Conservation (phyloP, 1,140 invertebrate species). For the Oreohelix idahoensis region DNA sequence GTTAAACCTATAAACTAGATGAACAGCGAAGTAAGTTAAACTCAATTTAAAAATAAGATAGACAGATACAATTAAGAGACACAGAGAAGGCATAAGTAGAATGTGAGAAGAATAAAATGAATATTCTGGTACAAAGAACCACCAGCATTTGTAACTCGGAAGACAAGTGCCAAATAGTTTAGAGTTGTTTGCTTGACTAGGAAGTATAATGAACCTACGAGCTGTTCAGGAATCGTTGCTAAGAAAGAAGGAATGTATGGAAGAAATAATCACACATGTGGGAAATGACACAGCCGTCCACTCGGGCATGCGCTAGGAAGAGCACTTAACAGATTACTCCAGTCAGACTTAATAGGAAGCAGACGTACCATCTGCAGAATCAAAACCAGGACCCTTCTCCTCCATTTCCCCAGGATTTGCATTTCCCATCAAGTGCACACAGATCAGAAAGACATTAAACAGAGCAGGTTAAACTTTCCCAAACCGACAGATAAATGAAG, state of each 20-base stretch:
- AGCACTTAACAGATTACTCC: background rate
- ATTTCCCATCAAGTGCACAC: background rate
- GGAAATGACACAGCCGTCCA: background rate
- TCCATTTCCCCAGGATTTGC: background rate
- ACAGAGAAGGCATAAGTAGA: too few species aligned
- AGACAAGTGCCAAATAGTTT: too few species aligned
- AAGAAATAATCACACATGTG: background rate
- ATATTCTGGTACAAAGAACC: too few species aligned
- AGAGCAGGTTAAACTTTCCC: background rate
- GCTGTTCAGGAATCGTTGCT: too few species aligned
- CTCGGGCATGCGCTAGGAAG: background rate
- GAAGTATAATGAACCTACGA: too few species aligned
- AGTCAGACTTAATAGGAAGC: conserved; percentile 2
- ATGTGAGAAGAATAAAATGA: too few species aligned
- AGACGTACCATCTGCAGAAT: background rate
- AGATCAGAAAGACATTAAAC: background rate
- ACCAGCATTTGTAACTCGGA: too few species aligned
- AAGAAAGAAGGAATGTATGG: background rate
- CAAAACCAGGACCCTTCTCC: background rate
- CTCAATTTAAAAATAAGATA: too few species aligned
- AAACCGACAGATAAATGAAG: conserved; percentile 8
- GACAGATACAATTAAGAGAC: too few species aligned
- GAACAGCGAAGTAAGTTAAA: too few species aligned
- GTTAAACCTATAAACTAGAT: too few species aligned
- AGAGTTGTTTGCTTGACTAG: too few species aligned